Conservation (phyloP, 1,140 invertebrate species). For the Macrosteles quadrilineatus region DNA sequence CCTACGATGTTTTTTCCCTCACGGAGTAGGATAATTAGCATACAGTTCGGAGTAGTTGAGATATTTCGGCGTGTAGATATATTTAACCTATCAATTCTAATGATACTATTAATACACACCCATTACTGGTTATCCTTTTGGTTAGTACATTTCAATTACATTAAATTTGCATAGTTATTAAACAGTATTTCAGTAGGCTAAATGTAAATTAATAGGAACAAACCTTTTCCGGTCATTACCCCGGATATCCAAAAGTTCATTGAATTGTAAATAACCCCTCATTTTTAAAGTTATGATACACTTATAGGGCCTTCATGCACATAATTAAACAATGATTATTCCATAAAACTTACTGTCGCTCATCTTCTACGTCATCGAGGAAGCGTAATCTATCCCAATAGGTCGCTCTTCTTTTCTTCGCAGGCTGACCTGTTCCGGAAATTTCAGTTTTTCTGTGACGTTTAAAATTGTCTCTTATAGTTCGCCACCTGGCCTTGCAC, state of each 20-base stretch:
- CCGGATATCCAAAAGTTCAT: not conserved
- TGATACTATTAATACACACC: no score
- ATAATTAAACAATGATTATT: not conserved
- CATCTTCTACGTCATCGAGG: slow-evolving; percentile 23
- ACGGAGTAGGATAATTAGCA: no score
- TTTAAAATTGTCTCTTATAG: slow-evolving; percentile 33
- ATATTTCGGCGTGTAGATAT: no score
- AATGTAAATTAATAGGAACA: not conserved
- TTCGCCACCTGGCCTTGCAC: slow-evolving; percentile 32
- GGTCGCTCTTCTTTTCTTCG: slow-evolving; percentile 28
- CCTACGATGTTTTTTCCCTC: no score
- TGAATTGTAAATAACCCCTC: not conserved
- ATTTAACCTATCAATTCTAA: no score
- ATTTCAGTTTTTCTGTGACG: slow-evolving; percentile 25
- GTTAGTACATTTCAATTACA: no score
- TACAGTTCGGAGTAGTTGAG: no score
- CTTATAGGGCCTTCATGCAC: not conserved
- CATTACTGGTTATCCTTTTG: no score
- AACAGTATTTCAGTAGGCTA: no score
- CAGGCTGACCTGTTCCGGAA: slow-evolving; percentile 24
- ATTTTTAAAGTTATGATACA: not conserved
- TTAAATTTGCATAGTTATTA: no score
- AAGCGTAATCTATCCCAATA: slow-evolving; percentile 27
- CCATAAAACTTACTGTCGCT: slow-evolving; percentile 7
- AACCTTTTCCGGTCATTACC: not conserved